phyloP scores from a whole-genome alignment of 2,113 vertebrate species.

The Psephotus haematonotus region DNA sequence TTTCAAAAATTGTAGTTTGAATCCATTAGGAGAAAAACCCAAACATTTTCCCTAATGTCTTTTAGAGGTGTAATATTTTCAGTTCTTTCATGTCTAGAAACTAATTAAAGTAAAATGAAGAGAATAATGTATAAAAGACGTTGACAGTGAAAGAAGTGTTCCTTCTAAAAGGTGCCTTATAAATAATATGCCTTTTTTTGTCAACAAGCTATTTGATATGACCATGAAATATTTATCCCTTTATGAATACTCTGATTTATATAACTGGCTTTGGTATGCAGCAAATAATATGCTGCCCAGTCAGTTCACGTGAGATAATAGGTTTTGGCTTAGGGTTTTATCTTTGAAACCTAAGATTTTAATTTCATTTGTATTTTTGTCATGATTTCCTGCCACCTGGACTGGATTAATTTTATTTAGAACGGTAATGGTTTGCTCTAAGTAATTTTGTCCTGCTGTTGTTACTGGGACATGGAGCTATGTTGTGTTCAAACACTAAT shows the following conservation, averaged over 20 bases:
- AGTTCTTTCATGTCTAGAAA: background rate
- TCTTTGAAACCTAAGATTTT: background rate
- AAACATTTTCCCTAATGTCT: background rate
- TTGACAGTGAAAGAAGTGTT: background rate
- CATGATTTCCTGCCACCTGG: background rate
- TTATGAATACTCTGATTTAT: slow-evolving; percentile 20
- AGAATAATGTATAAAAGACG: background rate
- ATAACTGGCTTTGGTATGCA: background rate
- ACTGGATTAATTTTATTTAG: background rate
- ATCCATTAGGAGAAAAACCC: background rate
- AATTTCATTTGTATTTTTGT: background rate
- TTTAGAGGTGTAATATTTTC: slow-evolving; percentile 1
- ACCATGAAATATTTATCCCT: background rate
- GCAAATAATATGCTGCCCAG: background rate
- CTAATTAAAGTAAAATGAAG: slow-evolving; percentile 15
- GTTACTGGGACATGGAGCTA: background rate
- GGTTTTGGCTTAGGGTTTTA: background rate
- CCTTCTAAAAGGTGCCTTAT: background rate
- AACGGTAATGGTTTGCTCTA: background rate
- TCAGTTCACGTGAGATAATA: background rate
- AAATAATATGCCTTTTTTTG: background rate
- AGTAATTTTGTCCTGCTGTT: background rate
- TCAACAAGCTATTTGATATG: background rate
- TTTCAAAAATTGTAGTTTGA: slow-evolving; percentile 14
- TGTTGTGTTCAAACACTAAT: background rate